Base-by-base conservation (phyloP, 2,113 vertebrate genomes). In the Reinhardtius hippoglossoides region DNA sequence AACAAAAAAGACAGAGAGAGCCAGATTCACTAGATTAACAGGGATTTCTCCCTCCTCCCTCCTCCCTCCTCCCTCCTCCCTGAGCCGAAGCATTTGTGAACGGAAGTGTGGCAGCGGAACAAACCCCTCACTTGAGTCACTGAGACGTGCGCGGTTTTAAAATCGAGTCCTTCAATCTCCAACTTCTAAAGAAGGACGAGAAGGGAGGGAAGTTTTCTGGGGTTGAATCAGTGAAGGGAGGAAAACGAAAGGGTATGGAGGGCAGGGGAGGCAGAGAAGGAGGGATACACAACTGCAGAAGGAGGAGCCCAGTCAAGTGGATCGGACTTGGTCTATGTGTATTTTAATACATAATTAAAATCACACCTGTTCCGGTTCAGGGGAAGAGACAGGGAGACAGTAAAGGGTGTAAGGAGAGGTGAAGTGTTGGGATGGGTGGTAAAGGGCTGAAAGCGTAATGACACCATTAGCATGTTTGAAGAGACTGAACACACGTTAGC, bases 81-180 rank as follows among this genome's bases (percentile, higher is more conserved):
- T 68, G 75, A 67, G 77, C 76, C 57, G 46, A 56, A 83, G 88
- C 89, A 84, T 92, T 92, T 87, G 85, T 84, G 89, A 93, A 85
- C 90, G 92, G 92, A 94, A 94, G 93, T 93, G 91, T 93, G 91
- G 90, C 89, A 80, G 85, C 72, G 85, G 92, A 94, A 95, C 92
- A 95, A 93, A 92, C 92, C 89, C 90, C 89, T 92, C 88, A 89
- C 91, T 94, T 94, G 90, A 92, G 82, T 92, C 85, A 71, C 79
- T 6, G 84, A 88, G 91, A 94, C 91, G 93, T 95, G 94, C 82
- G 15, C 56, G 3, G 92, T 86, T 90, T 95, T 90, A 84, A 93
- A 94, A 95, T 93, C 10, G 59, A 92, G 91, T 91, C 91, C 86
- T 93, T 91, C 91, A 91, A 85, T 85, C 86, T 86, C 81, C 76